Evolutionary conservation across 2,113 vertebrate species (phyloP).

Genomic region (Numenius arquata): DNA sequence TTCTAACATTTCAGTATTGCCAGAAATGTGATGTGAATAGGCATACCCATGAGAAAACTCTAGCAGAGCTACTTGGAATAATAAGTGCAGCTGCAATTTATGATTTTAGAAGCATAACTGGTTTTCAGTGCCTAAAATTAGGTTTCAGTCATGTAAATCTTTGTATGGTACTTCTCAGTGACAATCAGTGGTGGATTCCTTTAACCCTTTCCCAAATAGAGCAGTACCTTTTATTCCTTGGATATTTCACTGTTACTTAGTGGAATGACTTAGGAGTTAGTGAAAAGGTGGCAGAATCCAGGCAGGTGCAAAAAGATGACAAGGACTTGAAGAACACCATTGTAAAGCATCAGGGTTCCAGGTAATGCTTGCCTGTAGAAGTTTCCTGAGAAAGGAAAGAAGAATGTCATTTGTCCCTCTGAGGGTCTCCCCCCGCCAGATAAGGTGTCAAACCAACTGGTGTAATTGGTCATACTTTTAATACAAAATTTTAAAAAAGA

Average conservation of each 20-base stretch:
- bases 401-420: neutral
- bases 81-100: conserved; percentile 24
- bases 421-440: neutral
- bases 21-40: neutral
- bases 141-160: neutral
- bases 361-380: rapidly evolving
- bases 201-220: neutral
- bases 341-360: neutral
- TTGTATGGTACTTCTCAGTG: neutral
- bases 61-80: conserved; percentile 8
- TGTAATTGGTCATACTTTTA: neutral
- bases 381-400: neutral
- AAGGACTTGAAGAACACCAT: neutral
- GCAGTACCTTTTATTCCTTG: neutral
- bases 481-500: neutral
- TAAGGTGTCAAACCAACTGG: neutral
- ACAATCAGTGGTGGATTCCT: neutral
- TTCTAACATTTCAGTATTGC: neutral
- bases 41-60: conserved; percentile 10
- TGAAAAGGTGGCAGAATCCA: neutral
- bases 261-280: neutral
- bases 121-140: conserved; percentile 27
- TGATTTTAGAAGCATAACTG: neutral
- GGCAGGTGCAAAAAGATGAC: neutral
- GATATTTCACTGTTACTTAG: neutral